Base-by-base conservation (phyloP, 2,888 invertebrate genomes). In the Maniola hyperantus region DNA sequence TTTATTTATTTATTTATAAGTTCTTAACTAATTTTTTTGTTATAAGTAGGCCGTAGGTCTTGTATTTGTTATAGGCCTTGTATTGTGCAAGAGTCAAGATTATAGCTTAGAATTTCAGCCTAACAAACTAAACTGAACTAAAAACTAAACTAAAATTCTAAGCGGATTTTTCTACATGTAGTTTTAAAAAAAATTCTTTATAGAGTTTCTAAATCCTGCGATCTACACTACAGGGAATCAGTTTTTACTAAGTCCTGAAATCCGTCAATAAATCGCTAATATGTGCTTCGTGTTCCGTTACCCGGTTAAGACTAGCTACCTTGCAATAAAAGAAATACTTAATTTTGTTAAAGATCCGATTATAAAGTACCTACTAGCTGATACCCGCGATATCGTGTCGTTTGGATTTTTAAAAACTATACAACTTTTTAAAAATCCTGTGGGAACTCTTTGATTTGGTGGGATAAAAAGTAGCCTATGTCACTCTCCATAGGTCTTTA, bases 1-100 rank as follows among this genome's bases (percentile, higher is more conserved):
- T 36, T 36, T 54, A 34, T 55, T 55, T 18, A 7, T 36, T 36
- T 54, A 34, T 55, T 55, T 18, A 7, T 36, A 36, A 55, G 55
- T 36, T 36, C 34, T 36, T 36, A 18, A 18, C 15, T 36, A 36
- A 55, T 55, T 55, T 15, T 18, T 39, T 39, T 36, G 10, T 55
- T 36, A 36, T 18, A 36, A 6, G 11, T n/a, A n/a, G n/a, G n/a
- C n/a, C n/a, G n/a, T n/a, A n/a, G n/a, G n/a, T n/a, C n/a, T n/a
- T n/a, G n/a, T 15, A 39, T 39, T 39, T 36, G 10, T 55, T 36
- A 36, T 18, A 36, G 10, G 11, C 36, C 5, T 48, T 10, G 48
- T 15, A 4, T 48, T 48, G 18, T 18, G 1, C 7, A 15, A 15
- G 15, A 7, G 15, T 13, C 13, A 13, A 13, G 4, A 13, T 42